Base-by-base conservation (phyloP, 2,888 invertebrate genomes). In the Eristalis pertinax region DNA sequence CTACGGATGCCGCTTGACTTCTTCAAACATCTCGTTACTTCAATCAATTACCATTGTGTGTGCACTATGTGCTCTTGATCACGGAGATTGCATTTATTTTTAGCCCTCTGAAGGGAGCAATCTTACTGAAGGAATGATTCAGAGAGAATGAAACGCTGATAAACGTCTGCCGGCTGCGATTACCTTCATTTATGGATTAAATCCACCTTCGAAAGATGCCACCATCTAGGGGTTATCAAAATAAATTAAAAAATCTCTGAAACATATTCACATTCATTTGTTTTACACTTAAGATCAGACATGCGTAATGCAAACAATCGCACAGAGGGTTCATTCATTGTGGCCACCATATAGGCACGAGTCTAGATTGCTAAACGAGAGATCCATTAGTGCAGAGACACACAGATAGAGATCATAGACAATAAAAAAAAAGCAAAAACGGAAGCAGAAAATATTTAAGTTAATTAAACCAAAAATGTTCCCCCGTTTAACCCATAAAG, bases 371-470 rank as follows among this genome's bases (percentile, higher is more conserved):
- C 19, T n/a, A 50, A 50, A 1, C 19, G 19, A 50, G 19, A 50
- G 50, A 50, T 43, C 43, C n/a, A 43, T 43, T 15, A 7, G n/a
- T 7, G n/a, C 43, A 13, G 11, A 38, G 38, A n/a, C 13, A 38
- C 11, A 38, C 1, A 11, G 38, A 38, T 13, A 43, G 7, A n/a
- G 43, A 43, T 43, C 43, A 43, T 43, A 19, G 15, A n/a, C 15
- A 43, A n/a, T 15, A 43, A 43, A 43, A 41, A 38, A 26, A 5
- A 1, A 7, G 15, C 32, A 29, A 26, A 50, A 77, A 43, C 77
- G 69, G 63, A 77, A 77, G 69, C 58, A 26, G 11, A 76, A 62
- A 50, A 29, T 70, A 50, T 38, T 70, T 41, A 41, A 72, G n/a
- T 77, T 11, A 38, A 63, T 73, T 73, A 64, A 64, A 58, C 32